Evolutionary conservation across 1,140 invertebrate genomes (phyloP), one percentile per base, ranked within the genome.

Genomic region (Sinella curviseta): DNA sequence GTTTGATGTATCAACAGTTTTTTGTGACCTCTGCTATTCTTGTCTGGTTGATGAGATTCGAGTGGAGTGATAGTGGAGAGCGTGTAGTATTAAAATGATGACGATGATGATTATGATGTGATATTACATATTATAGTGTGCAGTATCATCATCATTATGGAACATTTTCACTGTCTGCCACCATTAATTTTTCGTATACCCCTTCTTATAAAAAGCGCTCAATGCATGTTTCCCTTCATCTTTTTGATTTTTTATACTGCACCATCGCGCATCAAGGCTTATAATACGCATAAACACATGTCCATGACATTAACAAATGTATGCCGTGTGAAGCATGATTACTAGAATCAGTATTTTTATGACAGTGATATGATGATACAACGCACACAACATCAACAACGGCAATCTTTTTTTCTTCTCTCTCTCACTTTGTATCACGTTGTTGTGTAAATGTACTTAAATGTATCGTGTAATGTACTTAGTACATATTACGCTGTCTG

Each of bases 311-410:
- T 70, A 70, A 31, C 28, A 70, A 31, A 70, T 70, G 28, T 31
- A 14, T 70, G 12, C 28, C 65, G 65, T 70, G 65, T 70, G 65
- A 70, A 70, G 26, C 65, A 14, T 70, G 65, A 70, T 70, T 70
- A 70, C 65, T 14, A 70, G 65, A 70, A 31, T 70, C 65, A 31
- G 65, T 70, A 30, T 70, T 70, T 70, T 60, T 33, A 70, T 31
- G 30, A 70, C 65, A 31, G 65, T 30, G 65, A 70, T 70, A 70
- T 70, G 65, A 70, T 30, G 26, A 26, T 65, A 26, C 57, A 65
- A 65, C 57, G 24, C 8, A 26, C 14, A 65, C 8, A n/a, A 65
- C 3, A 12, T 8, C 57, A 12, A 65, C 26, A 65, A 26, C 57
- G 24, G 24, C 24, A 26, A 17, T 65, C 8, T 65, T 16, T 65